Conservation (phyloP, 2,797 vertebrate genomes). For the Sebastes hubbsi region DNA sequence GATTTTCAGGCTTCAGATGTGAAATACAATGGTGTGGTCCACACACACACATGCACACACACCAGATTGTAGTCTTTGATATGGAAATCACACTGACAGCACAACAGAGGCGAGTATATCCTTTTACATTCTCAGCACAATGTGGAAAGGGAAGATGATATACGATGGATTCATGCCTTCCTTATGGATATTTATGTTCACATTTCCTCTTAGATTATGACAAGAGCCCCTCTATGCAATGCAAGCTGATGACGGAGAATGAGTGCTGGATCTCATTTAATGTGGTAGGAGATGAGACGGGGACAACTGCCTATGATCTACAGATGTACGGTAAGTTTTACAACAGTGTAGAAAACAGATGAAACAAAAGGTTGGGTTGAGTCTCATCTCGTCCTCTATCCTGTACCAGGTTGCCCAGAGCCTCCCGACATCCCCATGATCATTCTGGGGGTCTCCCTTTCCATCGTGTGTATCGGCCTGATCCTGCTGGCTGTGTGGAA, state of each 20-base stretch:
- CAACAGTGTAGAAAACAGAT: not conserved
- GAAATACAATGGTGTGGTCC: constrained; percentile 67
- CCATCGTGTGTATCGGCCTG: constrained; percentile 91
- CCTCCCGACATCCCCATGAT: constrained; percentile 92
- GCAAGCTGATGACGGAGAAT: constrained; percentile 88
- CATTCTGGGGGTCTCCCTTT: constrained; percentile 90
- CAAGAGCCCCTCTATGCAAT: constrained; percentile 85
- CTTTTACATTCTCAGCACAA: constrained; percentile 64
- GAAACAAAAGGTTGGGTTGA: not conserved
- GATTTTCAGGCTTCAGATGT: constrained; percentile 72
- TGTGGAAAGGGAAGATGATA: constrained; percentile 59
- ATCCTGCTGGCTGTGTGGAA: constrained; percentile 93
- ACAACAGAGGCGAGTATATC: constrained; percentile 64
- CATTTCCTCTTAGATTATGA: constrained; percentile 85
- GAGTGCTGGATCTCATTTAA: constrained; percentile 92
- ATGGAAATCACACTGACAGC: constrained; percentile 74
- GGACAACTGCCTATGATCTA: constrained; percentile 87
- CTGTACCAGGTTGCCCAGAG: constrained; percentile 87
- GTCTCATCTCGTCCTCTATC: not conserved
- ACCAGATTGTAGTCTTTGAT: constrained; percentile 73
- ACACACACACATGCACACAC: constrained; percentile 43
- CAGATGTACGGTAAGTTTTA: constrained; percentile 82
- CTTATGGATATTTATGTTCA: constrained; percentile 60
- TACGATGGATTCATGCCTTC: constrained; percentile 28
- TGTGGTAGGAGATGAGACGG: constrained; percentile 83